Percentiles rank a stretch among this genome's conserved stretches.
These are phyloP conservation scores for Fragariocoptes setiger DNA, from an alignment of 1,140 invertebrate genomes.

Conservation along the genomic window DNA sequence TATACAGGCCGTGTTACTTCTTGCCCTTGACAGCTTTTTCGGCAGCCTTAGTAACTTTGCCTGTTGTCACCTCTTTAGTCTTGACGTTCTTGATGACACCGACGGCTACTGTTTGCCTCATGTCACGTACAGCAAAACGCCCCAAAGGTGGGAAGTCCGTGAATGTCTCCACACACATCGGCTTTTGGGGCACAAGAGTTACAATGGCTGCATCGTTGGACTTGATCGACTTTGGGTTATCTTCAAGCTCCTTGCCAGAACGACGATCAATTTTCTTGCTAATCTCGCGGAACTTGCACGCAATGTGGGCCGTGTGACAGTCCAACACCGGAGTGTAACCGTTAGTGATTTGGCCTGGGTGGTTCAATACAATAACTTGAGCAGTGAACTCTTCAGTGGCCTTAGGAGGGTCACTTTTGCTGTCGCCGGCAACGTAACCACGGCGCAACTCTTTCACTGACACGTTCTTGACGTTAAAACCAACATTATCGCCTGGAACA, in stretches of 20 bases:
- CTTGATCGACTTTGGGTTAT: conserved; percentile 21
- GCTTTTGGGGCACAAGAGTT: conserved; percentile 21
- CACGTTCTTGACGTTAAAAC: conserved; percentile 28
- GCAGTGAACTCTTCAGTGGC: conserved; percentile 18
- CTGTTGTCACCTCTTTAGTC: conserved; percentile 14
- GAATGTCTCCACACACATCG: conserved; percentile 27
- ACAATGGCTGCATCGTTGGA: conserved; percentile 24
- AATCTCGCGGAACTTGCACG: conserved; percentile 44
- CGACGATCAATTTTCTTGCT: conserved; percentile 92
- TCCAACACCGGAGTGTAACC: conserved; percentile 25
- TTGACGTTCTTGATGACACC: conserved; percentile 24
- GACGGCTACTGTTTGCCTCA: conserved; percentile 29
- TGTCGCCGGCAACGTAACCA: conserved; percentile 24
- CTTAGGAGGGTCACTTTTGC: conserved; percentile 24
- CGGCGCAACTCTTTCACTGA: conserved; percentile 24
- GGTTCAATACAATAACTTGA: conserved; percentile 24
- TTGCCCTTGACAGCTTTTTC: conserved; percentile 17
- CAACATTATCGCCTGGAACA: conserved; percentile 25
- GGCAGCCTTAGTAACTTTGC: conserved; percentile 22
- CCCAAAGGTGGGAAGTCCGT: conserved; percentile 25
- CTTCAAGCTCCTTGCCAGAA: conserved; percentile 30
- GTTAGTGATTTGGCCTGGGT: conserved; percentile 22
- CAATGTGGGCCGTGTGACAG: conserved; percentile 27
- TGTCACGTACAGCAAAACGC: conserved; percentile 28
- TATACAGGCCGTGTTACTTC: no score